These are phyloP conservation scores for Mandrillus leucophaeus DNA, from an alignment of 2,113 vertebrate species.

Conservation along the genomic window DNA sequence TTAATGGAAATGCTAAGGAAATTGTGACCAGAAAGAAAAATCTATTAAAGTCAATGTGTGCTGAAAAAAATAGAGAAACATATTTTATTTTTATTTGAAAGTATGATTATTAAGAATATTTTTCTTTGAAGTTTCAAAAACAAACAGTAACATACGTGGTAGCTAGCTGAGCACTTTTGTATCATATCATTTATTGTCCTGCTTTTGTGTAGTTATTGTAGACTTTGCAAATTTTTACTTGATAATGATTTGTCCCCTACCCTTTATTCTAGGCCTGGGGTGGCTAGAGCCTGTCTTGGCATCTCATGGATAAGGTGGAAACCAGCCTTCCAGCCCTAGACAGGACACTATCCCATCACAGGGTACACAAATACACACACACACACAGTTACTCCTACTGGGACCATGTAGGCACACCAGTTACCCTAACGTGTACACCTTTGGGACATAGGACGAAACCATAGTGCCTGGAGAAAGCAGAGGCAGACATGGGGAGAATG, in stretches of 20 bases:
- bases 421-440: neutral
- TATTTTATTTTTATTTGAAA: neutral
- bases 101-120: neutral
- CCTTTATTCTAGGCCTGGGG: neutral
- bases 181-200: neutral
- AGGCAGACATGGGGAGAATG: neutral
- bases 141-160: neutral
- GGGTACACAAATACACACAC: neutral
- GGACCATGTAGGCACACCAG: neutral
- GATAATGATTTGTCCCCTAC: neutral
- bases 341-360: neutral
- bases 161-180: neutral
- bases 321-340: neutral
- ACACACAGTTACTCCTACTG: neutral
- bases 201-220: neutral
- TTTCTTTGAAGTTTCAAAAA: neutral
- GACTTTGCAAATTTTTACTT: neutral
- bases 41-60: neutral
- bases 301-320: neutral
- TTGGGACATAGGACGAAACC: neutral
- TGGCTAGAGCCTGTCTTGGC: neutral
- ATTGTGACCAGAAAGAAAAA: neutral
- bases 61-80: neutral
- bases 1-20: neutral
- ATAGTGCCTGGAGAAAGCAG: neutral